Evolutionary conservation across 1,140 invertebrate species (phyloP), one percentile per base, ranked within the genome.

Genomic region (Drosophila bocqueti): DNA sequence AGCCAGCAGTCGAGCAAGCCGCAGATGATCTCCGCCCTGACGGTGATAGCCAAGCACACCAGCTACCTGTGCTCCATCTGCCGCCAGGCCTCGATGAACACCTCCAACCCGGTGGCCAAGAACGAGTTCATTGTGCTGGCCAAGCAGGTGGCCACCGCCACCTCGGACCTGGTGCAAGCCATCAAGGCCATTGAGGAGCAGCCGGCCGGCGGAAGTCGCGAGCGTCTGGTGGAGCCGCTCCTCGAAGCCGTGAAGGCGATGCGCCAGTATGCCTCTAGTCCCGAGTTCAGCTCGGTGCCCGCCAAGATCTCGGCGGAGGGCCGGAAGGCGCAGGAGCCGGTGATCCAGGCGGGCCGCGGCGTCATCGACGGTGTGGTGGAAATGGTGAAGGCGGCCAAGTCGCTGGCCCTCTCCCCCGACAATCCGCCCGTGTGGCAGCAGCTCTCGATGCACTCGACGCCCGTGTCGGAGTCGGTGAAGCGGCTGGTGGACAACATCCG

Each of bases 81-180:
- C 92, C 95, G 99, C 21, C 94, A 96, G 4, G 98, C 99, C 0
- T 99, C 98, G 15, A 96, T 97, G 54, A 97, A 97, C 93, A 99
- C 98, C 4, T 96, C 95, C 57, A 99, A 99, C 93, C 97, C 98
- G 1, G 97, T 98, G 24, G 97, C 98, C 43, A 99, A 99, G 93
- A 94, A 98, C 69, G 98, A 99, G 92, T 99, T 99, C 93, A 98
- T 99, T 18, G 98, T 99, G 91, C 97, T 98, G 68, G 98, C 98
- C 29, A 99, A 99, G 93, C 98, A 99, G 92, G 98, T 99, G 2
- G 99, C 99, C 24, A 99, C 98, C 93, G 98, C 97, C 5, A 99
- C 99, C 4, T 97, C 98, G 1, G 96, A 96, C 78, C 94, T 99
- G 8, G 98, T 99, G 2, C 98, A 98, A 93, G 97, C 98, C 91